These are phyloP conservation scores for Diachrysia chrysitis DNA, from an alignment of 2,888 invertebrate genomes.

Conservation along the genomic window DNA sequence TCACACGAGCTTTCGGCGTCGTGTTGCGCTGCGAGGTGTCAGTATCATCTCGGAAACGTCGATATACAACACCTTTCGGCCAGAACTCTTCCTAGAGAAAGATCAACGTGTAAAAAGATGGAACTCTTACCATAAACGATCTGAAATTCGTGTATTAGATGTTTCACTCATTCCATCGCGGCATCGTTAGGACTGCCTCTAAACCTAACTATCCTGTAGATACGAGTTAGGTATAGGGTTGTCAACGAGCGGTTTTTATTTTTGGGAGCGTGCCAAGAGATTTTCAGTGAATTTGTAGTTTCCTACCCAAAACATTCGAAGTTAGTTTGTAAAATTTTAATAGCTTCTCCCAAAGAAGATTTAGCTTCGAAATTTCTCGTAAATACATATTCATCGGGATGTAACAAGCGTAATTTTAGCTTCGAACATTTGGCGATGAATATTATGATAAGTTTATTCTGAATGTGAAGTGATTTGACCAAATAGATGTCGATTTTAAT, in stretches of 20 bases:
- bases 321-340: background rate
- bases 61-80: too few relatives aligned
- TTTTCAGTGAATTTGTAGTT: slow-evolving; percentile 17
- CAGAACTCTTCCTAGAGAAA: too few relatives aligned
- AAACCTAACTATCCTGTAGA: slow-evolving; percentile 22
- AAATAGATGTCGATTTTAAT: slow-evolving; percentile 26
- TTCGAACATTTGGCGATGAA: slow-evolving; percentile 16
- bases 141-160: too few relatives aligned
- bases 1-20: too few relatives aligned
- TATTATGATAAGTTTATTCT: slow-evolving; percentile 27
- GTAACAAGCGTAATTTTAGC: slow-evolving; percentile 6
- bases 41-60: too few relatives aligned
- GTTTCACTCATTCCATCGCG: too few relatives aligned
- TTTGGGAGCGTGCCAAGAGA: slow-evolving; percentile 46
- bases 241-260: slow-evolving; percentile 48
- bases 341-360: slow-evolving; percentile 2
- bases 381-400: slow-evolving; percentile 19
- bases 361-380: slow-evolving; percentile 9
- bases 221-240: slow-evolving; percentile 35
- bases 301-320: slow-evolving; percentile 21
- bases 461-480: slow-evolving; percentile 24
- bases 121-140: too few relatives aligned
- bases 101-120: too few relatives aligned
- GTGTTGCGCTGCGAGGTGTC: too few relatives aligned
- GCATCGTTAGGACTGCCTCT: slow-evolving; percentile 11